phyloP scores from a whole-genome alignment of 2,113 vertebrate genomes.

The Cinclus mexicanus region DNA sequence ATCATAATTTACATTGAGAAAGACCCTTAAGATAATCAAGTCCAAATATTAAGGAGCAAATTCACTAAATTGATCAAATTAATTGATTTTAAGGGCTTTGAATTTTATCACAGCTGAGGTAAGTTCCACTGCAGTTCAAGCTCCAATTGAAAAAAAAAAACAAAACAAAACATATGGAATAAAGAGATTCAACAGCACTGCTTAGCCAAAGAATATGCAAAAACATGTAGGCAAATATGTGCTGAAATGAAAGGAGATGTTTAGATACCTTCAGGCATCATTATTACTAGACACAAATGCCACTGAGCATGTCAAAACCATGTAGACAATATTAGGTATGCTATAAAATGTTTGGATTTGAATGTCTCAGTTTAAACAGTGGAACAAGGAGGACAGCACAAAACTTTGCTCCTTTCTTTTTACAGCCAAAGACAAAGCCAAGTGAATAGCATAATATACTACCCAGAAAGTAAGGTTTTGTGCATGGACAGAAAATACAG shows the following conservation, averaged over 20 bases:
- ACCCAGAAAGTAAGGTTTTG: background rate
- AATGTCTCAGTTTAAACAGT: background rate
- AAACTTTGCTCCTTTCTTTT: background rate
- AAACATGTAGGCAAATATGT: conserved; percentile 12
- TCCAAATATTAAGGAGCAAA: background rate
- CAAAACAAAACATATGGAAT: background rate
- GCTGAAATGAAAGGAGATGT: background rate
- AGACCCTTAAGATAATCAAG: background rate
- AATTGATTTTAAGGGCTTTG: background rate
- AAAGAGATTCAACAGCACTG: background rate
- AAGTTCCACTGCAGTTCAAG: conserved; percentile 44
- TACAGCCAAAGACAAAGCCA: background rate
- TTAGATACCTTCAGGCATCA: conserved; percentile 11
- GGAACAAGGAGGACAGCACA: background rate
- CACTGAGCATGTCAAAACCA: conserved; percentile 34
- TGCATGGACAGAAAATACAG: background rate
- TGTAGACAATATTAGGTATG: background rate
- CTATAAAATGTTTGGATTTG: background rate
- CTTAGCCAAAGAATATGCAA: background rate
- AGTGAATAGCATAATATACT: background rate
- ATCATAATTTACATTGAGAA: background rate
- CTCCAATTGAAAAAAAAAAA: background rate
- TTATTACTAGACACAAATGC: background rate
- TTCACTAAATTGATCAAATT: background rate
- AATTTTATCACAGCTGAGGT: background rate